phyloP scores from a whole-genome alignment of 2,888 invertebrate genomes.

The Muscina levida region DNA sequence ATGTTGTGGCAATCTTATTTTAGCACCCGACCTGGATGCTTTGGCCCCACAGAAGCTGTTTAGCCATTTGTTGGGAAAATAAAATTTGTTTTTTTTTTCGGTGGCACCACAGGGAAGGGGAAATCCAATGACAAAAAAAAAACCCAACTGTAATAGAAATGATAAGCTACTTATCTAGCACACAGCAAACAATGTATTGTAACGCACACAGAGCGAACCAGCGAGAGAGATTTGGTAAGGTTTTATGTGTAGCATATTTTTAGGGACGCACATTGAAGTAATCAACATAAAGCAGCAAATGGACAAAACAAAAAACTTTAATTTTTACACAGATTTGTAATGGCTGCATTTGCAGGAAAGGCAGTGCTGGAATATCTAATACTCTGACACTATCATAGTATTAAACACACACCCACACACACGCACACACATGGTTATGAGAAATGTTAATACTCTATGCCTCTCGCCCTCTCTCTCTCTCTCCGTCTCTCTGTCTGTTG shows the following conservation, averaged over 20 bases:
- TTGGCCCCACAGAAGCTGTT: conserved; percentile 1
- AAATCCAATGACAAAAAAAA: too few relatives aligned
- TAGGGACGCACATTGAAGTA: conserved; percentile 20
- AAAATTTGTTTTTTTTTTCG: conserved; percentile 31
- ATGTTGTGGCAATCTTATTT: conserved; percentile 19
- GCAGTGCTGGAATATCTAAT: neutral
- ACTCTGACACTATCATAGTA: conserved; percentile 1
- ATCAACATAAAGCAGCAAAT: neutral
- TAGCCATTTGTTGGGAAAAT: conserved; percentile 47
- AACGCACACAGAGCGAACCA: too few relatives aligned
- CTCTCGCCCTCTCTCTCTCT: too few relatives aligned
- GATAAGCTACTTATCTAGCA: conserved; percentile 63
- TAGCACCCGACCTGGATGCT: neutral
- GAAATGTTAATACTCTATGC: too few relatives aligned
- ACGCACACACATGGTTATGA: too few relatives aligned
- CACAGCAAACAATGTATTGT: neutral
- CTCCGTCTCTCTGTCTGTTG: too few relatives aligned
- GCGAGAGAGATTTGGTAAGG: neutral
- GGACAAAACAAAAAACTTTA: conserved; percentile 15
- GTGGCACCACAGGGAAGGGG: neutral
- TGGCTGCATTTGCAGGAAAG: too few relatives aligned
- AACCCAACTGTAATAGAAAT: conserved; percentile 55
- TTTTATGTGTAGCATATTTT: conserved; percentile 4
- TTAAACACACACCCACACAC: neutral
- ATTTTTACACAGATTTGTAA: conserved; percentile 18